These are phyloP conservation scores for Panthera uncia DNA, from an alignment of 2,113 vertebrate genomes.

Conservation along the genomic window DNA sequence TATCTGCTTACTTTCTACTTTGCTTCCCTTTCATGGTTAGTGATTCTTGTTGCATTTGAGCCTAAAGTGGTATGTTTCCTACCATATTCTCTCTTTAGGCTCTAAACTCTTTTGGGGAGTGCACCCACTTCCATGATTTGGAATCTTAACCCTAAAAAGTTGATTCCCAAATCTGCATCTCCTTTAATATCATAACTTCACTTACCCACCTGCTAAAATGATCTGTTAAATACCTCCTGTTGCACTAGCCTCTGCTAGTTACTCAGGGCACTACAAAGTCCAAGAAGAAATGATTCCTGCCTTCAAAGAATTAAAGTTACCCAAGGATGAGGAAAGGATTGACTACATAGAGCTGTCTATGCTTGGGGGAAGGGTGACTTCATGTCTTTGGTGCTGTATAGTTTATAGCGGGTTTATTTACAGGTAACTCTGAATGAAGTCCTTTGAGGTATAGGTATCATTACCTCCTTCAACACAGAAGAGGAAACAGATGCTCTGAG, in stretches of 20 bases:
- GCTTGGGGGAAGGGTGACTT: not conserved
- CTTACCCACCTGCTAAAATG: not conserved
- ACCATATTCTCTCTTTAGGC: not conserved
- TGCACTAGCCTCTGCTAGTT: not conserved
- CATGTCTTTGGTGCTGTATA: not conserved
- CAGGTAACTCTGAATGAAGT: not conserved
- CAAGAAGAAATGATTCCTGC: not conserved
- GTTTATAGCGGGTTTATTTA: not conserved
- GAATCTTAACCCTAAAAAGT: constrained; percentile 11
- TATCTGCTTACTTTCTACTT: not conserved
- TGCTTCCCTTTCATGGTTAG: not conserved
- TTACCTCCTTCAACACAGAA: not conserved
- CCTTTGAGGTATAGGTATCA: not conserved
- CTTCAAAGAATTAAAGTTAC: not conserved
- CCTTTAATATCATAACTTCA: not conserved
- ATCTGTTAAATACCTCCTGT: not conserved
- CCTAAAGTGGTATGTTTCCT: not conserved
- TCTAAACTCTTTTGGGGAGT: not conserved
- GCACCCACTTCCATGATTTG: not conserved
- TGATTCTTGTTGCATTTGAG: not conserved
- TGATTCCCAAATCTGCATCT: not conserved
- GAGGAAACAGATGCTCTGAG: not conserved
- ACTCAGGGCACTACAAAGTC: not conserved
- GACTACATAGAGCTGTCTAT: not conserved
- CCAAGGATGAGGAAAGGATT: not conserved